A percentile compares a stretch with the other conserved stretches of the same genome.
Evolutionary conservation across 2,797 vertebrate genomes (phyloP).

Genomic region (Helicolenus hilgendorfi): DNA sequence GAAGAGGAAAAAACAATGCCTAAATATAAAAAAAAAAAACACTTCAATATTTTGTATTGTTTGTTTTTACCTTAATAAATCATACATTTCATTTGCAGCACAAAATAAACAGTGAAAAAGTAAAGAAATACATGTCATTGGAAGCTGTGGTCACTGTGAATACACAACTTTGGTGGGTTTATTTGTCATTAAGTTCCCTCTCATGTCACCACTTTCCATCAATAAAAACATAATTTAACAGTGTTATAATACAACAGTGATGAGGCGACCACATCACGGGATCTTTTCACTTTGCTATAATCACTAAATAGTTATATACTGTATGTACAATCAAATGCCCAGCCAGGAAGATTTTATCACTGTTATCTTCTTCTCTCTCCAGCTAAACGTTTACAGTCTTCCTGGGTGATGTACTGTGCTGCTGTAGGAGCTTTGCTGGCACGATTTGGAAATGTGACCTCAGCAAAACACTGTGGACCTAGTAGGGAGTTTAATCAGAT

Average conservation of each 20-base stretch:
- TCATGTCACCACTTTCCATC: neutral
- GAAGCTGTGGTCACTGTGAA: neutral
- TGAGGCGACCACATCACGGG: neutral
- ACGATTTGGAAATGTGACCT: neutral
- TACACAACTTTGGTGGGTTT: neutral
- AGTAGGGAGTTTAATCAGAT: neutral
- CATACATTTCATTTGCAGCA: too few species aligned
- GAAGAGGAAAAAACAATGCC: too few species aligned
- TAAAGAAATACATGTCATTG: neutral
- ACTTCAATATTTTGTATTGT: too few species aligned
- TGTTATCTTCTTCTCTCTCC: neutral
- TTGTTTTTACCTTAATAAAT: too few species aligned
- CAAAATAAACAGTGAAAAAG: neutral
- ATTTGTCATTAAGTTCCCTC: neutral
- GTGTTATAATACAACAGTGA: neutral
- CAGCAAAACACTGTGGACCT: slow-evolving; percentile 4
- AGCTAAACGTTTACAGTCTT: slow-evolving; percentile 1
- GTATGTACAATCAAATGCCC: neutral
- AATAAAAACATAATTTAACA: neutral
- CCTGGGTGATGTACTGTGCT: neutral
- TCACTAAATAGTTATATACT: slow-evolving; percentile 1
- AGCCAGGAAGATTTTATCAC: slow-evolving; percentile 12
- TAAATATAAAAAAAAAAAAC: too few species aligned
- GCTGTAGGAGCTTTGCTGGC: slow-evolving; percentile 6
- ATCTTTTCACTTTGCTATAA: neutral